phyloP scores from a whole-genome alignment of 2,797 vertebrate species.

The Adrianichthys oophorus region DNA sequence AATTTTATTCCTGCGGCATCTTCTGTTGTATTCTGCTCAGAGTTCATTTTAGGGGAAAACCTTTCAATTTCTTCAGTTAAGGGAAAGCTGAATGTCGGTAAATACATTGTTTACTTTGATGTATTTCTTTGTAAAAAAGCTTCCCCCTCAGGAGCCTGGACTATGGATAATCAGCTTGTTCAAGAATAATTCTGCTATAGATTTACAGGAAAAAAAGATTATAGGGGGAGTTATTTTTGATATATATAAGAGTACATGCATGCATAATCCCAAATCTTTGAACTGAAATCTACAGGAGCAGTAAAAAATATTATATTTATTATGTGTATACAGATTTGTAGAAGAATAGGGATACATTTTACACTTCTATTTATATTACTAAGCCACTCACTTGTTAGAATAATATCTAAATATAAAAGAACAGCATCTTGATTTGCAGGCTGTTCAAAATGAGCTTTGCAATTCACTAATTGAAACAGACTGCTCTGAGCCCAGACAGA shows the following conservation, averaged over 20 bases:
- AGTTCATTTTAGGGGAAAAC: not conserved
- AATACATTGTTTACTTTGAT: slow-evolving; percentile 48
- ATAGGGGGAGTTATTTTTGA: slow-evolving; percentile 1
- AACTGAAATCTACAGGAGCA: slow-evolving; percentile 8
- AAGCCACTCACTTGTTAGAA: slow-evolving; percentile 11
- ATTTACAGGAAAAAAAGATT: slow-evolving; percentile 53
- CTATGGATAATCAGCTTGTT: slow-evolving; percentile 40
- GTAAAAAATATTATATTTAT: not conserved
- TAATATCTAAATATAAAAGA: not conserved
- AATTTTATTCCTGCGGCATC: slow-evolving; percentile 20
- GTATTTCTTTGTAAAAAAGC: slow-evolving; percentile 52
- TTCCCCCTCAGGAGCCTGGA: slow-evolving; percentile 50
- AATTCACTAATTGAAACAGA: slow-evolving; percentile 37
- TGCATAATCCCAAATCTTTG: slow-evolving; percentile 6
- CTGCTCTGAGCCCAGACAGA: slow-evolving; percentile 27
- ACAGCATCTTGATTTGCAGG: slow-evolving; percentile 11
- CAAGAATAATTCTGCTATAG: slow-evolving; percentile 36
- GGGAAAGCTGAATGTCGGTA: slow-evolving; percentile 35
- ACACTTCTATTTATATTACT: not conserved
- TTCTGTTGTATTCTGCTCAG: too few species aligned
- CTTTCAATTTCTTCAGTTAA: slow-evolving; percentile 1
- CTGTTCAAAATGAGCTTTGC: slow-evolving; percentile 41
- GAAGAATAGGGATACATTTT: not conserved
- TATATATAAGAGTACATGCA: slow-evolving; percentile 12
- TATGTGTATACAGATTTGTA: not conserved